Percentiles rank a stretch among this genome's conserved stretches.
phyloP scores from a whole-genome alignment of 2,888 invertebrate species.

The Dynastes tityus region DNA sequence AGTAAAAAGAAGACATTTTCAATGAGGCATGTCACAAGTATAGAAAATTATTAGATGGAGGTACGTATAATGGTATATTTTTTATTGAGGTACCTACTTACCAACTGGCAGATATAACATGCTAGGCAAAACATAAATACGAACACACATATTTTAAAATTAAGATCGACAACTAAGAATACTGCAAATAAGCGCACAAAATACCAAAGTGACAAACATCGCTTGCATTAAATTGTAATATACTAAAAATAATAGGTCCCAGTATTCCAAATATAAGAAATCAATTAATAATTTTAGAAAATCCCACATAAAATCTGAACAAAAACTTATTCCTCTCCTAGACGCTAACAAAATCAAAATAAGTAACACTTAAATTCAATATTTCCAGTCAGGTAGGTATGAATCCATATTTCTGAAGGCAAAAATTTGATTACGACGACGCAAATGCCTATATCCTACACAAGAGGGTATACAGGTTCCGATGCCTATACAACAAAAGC shows the following conservation, averaged over 20 bases:
- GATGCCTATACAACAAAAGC: constrained; percentile 5
- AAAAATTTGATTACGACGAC: constrained; percentile 15
- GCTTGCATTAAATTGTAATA: too few relatives aligned
- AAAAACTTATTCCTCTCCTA: too few relatives aligned
- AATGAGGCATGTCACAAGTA: constrained; percentile 8
- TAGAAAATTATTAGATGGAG: not conserved
- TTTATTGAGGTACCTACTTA: not conserved
- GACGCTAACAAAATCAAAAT: not conserved
- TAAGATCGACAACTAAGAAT: too few relatives aligned
- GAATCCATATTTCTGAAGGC: constrained; percentile 1
- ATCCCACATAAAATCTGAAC: too few relatives aligned
- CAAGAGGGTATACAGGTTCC: constrained; percentile 1
- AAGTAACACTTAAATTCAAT: constrained; percentile 18
- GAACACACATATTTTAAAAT: too few relatives aligned
- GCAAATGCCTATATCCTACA: constrained; percentile 7
- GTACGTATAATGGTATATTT: not conserved
- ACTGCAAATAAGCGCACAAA: too few relatives aligned
- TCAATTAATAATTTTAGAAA: too few relatives aligned
- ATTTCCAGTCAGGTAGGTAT: constrained; percentile 8
- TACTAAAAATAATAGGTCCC: too few relatives aligned
- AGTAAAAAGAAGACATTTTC: constrained; percentile 7
- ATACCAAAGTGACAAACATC: too few relatives aligned
- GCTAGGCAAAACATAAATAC: not conserved
- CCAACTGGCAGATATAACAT: not conserved
- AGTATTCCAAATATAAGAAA: too few relatives aligned